Evolutionary conservation across 2,113 vertebrate genomes (phyloP).

Genomic region (Psittacus erithacus): DNA sequence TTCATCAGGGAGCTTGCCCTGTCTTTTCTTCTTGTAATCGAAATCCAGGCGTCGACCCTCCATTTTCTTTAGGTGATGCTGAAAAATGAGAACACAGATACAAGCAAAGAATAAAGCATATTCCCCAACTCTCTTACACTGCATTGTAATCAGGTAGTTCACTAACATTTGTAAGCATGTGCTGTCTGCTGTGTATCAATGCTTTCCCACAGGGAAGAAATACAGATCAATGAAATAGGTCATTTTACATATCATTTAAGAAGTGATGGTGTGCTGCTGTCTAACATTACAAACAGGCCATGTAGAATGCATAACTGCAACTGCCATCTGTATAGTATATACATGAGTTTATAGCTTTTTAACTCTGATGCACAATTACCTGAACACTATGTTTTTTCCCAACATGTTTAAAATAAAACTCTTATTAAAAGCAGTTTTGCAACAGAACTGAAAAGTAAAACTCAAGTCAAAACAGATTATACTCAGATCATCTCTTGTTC

Average conservation of each 20-base stretch:
- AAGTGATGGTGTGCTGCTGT: not conserved
- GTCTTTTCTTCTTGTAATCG: slow-evolving; percentile 99
- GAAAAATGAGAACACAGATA: not conserved
- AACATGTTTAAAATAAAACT: not conserved
- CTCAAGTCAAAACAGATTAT: not conserved
- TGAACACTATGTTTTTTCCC: not conserved
- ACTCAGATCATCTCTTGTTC: not conserved
- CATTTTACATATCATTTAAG: not conserved
- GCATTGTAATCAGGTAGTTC: not conserved
- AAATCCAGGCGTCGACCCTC: slow-evolving; percentile 96
- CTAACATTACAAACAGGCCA: not conserved
- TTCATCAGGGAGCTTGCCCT: slow-evolving; percentile 93
- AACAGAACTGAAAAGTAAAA: not conserved
- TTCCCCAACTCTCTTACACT: not conserved
- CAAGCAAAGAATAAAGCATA: not conserved
- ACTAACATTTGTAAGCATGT: not conserved
- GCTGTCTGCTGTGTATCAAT: not conserved
- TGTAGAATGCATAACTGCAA: not conserved
- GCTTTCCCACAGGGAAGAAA: not conserved
- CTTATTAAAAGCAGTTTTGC: not conserved
- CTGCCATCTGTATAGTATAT: not conserved
- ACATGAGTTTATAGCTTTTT: accelerated
- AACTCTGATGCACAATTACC: not conserved
- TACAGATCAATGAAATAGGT: not conserved
- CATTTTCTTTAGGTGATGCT: slow-evolving; percentile 98